Evolutionary conservation across 2,888 invertebrate species (phyloP), one percentile per base, ranked within the genome.

Genomic region (Hirtodrosophila alboralis): DNA sequence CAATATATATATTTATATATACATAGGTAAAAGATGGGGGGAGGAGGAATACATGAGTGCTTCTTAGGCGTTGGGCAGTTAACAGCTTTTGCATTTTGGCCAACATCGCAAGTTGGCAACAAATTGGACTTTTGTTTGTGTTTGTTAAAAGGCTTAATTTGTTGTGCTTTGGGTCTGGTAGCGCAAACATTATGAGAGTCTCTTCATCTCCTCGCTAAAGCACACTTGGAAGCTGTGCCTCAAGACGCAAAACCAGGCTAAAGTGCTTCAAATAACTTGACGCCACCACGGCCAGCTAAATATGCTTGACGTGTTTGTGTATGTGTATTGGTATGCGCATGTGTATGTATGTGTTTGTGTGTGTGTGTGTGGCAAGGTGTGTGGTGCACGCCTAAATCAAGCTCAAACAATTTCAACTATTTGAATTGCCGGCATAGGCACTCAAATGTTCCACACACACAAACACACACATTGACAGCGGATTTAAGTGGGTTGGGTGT

Each of bases 81-180:
- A 83, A 83, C 79, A 64, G 77, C 72, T 78, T 67, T 83, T 78
- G 79, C 62, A 60, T 81, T 68, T 79, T 74, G 78, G 83, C 67
- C 75, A 63, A 56, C 78, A 57, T 61, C 75, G 72, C 72, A 85
- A 69, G 52, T 85, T 85, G 86, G 80, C 76, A 86, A 85, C 79
- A 79, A 79, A 86, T 79, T 79, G 69, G 86, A 79, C 73, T 86
- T 79, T 79, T 80, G 86, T 80, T 80, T 80, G 81, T 80, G 84
- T 86, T 80, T 80, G 84, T 59, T 84, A 80, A 80, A 80, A 86
- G 86, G 84, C 79, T 80, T 80, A 80, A 80, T 86, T 80, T 80
- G 84, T 84, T 80, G 86, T 80, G 80, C 67, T 69, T 79, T 58
- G 59, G 80, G 62, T 68, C 58, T 57, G 70, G 66, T 53, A 48